Evolutionary conservation across 92 coral and sea anemone genomes (phyloP).

Genomic region (Palythoa grandiflora): DNA sequence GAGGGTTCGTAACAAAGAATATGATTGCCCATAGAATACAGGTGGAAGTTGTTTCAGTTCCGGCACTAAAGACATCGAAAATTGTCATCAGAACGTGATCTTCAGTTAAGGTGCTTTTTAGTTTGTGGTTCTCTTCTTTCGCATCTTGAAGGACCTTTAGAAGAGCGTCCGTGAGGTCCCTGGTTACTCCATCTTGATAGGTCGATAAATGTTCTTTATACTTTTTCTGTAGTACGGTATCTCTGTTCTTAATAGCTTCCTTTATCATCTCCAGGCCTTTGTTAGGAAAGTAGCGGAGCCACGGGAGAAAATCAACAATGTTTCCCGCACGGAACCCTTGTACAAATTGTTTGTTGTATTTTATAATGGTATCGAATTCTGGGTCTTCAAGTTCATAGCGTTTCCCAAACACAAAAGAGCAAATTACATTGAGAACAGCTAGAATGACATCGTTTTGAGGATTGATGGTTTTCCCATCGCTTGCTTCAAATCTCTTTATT

Average conservation of each 20-base stretch:
- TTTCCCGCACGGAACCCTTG: constrained; percentile 94
- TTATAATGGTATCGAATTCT: constrained; percentile 81
- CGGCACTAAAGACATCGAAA: constrained; percentile 92
- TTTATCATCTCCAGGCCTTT: constrained; percentile 77
- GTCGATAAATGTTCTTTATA: constrained; percentile 84
- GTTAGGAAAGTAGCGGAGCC: constrained; percentile 87
- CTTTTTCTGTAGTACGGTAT: constrained; percentile 81
- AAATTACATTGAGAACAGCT: constrained; percentile 90
- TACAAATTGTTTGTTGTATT: constrained; percentile 84
- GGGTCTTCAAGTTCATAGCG: constrained; percentile 86
- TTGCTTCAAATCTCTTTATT: constrained; percentile 67
- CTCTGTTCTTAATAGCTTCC: constrained; percentile 87
- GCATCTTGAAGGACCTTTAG: constrained; percentile 73
- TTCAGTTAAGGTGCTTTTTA: constrained; percentile 73
- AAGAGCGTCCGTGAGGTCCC: constrained; percentile 97
- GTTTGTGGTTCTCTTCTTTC: constrained; percentile 56
- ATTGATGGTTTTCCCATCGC: constrained; percentile 75
- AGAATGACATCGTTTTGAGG: constrained; percentile 80
- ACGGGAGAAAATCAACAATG: constrained; percentile 92
- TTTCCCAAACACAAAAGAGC: constrained; percentile 91
- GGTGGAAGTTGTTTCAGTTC: constrained; percentile 93
- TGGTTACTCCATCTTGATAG: constrained; percentile 84
- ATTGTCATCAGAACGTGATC: constrained; percentile 88
- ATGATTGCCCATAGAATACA: constrained; percentile 92
- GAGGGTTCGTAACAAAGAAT: constrained; percentile 84